Evolutionary conservation across 2,888 invertebrate species (phyloP), one percentile per base, ranked within the genome.

Genomic region (Campoplex capitator): DNA sequence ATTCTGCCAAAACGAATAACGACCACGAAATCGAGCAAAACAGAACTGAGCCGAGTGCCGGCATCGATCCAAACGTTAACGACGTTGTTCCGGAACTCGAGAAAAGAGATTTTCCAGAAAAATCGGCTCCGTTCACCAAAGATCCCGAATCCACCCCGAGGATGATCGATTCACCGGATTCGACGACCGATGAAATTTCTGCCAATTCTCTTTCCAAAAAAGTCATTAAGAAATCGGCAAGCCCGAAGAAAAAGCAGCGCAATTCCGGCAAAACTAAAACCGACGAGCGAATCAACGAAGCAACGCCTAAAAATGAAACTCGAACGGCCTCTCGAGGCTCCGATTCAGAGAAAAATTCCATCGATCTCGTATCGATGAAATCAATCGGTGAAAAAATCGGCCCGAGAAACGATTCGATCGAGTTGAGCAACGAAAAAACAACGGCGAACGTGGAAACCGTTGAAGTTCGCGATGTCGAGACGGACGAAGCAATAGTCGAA

Each of bases 381-480:
- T 42, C 42, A 9, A 75, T n/a, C 4, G 3, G 18, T 18, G 62
- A 35, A 18, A 32, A 48, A 48, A 76, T 67, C 13, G 67, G 18
- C 3, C n/a, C 35, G 32, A 78, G 6, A n/a, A 67, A 67, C 54
- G 45, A 67, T 68, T 75, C 42, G 16, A 67, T 13, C 8, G 67
- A 54, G n/a, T 23, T 18, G 0, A 74, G 58, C 3, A 16, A 62
- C 4, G 23, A 58, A 8, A 28, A 71, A 56, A 7, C 58, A n/a
- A 54, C 18, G 65, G 48, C 3, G n/a, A 81, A 74, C 73, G 74
- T 23, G 54, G 62, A 68, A 82, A 78, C 74, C 48, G 42, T 51
- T 28, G 11, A 79, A 62, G 81, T 81, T 67, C 81, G 58, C 42
- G 54, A 42, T 18, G 48, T 74, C 28, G 84, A 81, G 74, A 35